Conservation (phyloP, 2,888 invertebrate genomes). For the Vanessa cardui region DNA sequence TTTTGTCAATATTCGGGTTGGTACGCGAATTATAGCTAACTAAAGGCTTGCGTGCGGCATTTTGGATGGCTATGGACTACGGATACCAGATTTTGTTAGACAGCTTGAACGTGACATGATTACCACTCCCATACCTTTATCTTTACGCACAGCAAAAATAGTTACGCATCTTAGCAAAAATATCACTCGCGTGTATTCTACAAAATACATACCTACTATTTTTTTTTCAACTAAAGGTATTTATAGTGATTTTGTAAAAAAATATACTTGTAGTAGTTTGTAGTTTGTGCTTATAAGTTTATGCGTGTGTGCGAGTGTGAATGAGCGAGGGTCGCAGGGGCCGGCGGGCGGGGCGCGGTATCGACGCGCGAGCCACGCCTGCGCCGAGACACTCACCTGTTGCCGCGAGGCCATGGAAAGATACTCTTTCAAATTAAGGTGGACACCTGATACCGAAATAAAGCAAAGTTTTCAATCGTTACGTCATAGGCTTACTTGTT, state of each 20-base stretch:
- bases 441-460: conserved; percentile 77
- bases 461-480: conserved; percentile 44
- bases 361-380: conserved; percentile 77
- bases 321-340: conserved; percentile 62
- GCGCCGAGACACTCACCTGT: conserved; percentile 75
- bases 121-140: conserved; percentile 36
- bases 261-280: conserved; percentile 30
- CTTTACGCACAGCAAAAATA: conserved; percentile 16
- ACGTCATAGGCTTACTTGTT: conserved; percentile 17
- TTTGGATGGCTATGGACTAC: conserved; percentile 39
- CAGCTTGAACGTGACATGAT: conserved; percentile 46
- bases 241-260: conserved; percentile 12
- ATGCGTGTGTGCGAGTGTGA: conserved; percentile 70
- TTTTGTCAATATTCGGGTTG: conserved; percentile 36
- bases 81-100: conserved; percentile 45
- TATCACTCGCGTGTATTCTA: background rate
- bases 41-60: conserved; percentile 35
- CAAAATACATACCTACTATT: background rate
- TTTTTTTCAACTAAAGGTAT: conserved; percentile 18
- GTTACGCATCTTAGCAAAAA: background rate
- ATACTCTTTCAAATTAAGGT: conserved; percentile 78
- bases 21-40: conserved; percentile 35
- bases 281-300: conserved; percentile 42
- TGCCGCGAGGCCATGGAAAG: conserved; percentile 79
- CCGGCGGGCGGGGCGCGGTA: conserved; percentile 63